A percentile compares a stretch with the other conserved stretches of the same genome.
phyloP scores from a whole-genome alignment of 2,888 invertebrate genomes.

The Mellilla xanthometata region DNA sequence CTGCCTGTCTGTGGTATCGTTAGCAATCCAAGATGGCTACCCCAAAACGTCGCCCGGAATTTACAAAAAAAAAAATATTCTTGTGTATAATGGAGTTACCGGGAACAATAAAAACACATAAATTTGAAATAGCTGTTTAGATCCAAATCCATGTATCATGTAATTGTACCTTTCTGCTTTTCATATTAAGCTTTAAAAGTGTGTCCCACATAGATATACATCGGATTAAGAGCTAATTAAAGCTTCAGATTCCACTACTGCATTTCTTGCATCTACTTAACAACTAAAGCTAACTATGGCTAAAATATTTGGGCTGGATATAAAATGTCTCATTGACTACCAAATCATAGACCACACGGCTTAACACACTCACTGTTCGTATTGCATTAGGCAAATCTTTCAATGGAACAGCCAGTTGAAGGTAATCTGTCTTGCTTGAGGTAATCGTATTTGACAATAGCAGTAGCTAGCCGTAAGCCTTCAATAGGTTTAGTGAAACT shows the following conservation, averaged over 20 bases:
- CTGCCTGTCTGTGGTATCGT: no score
- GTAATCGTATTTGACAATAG: constrained; percentile 19
- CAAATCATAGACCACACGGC: constrained; percentile 46
- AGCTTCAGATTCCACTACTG: constrained; percentile 8
- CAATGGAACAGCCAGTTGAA: constrained; percentile 51
- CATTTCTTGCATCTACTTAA: constrained; percentile 27
- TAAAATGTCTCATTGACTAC: constrained; percentile 64
- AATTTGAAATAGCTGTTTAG: no score
- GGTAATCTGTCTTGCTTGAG: constrained; percentile 45
- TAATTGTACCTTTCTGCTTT: no score
- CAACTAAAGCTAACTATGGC: no score
- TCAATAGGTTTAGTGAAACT: constrained; percentile 1
- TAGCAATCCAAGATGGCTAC: no score
- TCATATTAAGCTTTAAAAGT: no score
- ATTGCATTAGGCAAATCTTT: constrained; percentile 62
- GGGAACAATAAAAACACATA: no score
- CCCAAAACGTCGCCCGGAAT: no score
- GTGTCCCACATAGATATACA: no score
- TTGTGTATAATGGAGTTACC: no score
- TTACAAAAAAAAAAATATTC: no score
- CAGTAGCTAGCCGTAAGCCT: constrained; percentile 10
- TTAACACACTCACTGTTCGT: constrained; percentile 49
- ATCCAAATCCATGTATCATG: no score
- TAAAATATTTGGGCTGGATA: constrained; percentile 40
- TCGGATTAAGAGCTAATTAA: neutral